A percentile compares a stretch with the other conserved stretches of the same genome.
Conservation (phyloP, 2,797 vertebrate genomes). For the Parauchenoglanis punctatus region DNA sequence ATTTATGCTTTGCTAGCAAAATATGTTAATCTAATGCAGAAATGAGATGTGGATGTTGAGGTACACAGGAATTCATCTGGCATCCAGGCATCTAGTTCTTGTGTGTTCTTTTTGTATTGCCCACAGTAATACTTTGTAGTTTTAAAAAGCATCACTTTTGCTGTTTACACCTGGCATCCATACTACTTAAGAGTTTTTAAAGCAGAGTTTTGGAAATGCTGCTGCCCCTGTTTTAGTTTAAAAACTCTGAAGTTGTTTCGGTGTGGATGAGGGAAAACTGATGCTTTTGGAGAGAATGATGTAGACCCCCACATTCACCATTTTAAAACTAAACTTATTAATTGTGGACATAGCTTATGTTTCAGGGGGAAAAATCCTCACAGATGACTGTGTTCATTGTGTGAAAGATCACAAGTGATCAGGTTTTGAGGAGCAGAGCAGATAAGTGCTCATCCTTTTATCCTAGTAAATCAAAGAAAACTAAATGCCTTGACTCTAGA, state of each 20-base stretch:
- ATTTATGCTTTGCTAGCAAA: background rate
- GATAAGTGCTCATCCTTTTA: background rate
- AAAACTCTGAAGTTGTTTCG: background rate
- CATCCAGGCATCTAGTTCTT: background rate
- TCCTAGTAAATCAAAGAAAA: background rate
- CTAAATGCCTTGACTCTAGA: background rate
- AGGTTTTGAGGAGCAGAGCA: background rate
- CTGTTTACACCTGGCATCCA: no score
- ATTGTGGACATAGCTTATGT: background rate
- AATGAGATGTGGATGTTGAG: background rate
- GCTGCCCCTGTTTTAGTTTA: no score
- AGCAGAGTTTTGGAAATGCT: no score
- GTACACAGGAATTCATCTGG: background rate
- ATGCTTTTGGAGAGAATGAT: no score
- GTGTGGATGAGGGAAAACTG: no score
- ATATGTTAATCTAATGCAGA: background rate
- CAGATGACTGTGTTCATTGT: background rate
- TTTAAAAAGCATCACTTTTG: no score
- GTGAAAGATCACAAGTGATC: background rate
- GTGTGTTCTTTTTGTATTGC: no score
- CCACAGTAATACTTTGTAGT: no score
- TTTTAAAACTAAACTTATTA: no score
- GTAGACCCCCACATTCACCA: no score
- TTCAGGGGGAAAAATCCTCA: background rate
- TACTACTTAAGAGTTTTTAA: no score